These are phyloP conservation scores for Probaryconus sp. DNA, from an alignment of 1,140 invertebrate genomes.

Conservation along the genomic window DNA sequence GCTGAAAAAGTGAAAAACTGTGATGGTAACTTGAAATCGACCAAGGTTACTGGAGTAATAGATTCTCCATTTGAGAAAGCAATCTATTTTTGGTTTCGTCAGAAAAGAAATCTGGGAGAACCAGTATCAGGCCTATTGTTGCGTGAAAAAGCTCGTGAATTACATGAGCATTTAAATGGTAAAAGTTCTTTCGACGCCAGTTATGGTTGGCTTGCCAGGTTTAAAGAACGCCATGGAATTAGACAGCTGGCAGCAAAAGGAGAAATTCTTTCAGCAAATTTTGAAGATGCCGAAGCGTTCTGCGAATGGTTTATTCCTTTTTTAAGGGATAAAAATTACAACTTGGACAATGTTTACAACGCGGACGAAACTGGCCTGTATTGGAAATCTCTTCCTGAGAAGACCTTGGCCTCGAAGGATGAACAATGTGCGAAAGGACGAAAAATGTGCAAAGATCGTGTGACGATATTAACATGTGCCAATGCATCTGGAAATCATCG, in stretches of 20 bases:
- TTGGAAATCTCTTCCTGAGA: slow-evolving; percentile 66
- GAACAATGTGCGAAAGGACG: neutral
- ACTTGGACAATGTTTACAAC: slow-evolving; percentile 57
- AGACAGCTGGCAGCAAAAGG: slow-evolving; percentile 63
- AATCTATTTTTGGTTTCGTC: slow-evolving; percentile 2
- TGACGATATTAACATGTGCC: too few species aligned
- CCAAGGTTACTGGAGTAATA: neutral
- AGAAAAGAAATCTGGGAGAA: neutral
- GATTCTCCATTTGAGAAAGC: slow-evolving; percentile 4
- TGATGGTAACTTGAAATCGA: neutral
- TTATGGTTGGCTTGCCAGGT: slow-evolving; percentile 66
- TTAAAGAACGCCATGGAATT: slow-evolving; percentile 70
- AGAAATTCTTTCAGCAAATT: slow-evolving; percentile 68
- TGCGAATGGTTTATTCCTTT: slow-evolving; percentile 51
- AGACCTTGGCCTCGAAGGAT: slow-evolving; percentile 57
- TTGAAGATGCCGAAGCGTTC: slow-evolving; percentile 63
- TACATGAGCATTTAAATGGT: neutral
- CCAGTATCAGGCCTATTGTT: slow-evolving; percentile 5
- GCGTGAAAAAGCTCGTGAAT: neutral
- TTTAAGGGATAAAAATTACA: slow-evolving; percentile 63
- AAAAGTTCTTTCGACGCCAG: slow-evolving; percentile 62
- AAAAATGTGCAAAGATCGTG: slow-evolving; percentile 3
- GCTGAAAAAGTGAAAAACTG: neutral
- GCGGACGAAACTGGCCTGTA: slow-evolving; percentile 61
- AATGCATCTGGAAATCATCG: too few species aligned